Evolutionary conservation across 2,113 vertebrate species (phyloP), one percentile per base, ranked within the genome.

Genomic region (Lucifuga dentata): DNA sequence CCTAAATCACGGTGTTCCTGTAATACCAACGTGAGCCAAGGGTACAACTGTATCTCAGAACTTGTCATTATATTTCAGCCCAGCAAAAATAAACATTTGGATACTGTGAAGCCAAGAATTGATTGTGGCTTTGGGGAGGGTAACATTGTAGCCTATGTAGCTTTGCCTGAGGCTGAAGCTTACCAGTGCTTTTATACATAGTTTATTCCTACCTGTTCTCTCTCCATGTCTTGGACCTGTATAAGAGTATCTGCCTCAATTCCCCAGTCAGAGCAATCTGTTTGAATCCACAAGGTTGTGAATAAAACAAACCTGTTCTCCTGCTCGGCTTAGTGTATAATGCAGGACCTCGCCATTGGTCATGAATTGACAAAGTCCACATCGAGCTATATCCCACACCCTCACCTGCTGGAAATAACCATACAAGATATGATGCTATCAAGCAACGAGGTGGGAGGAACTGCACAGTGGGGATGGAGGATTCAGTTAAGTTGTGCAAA

Each of bases 291-390:
- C 76, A 81, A 88, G 91, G 81, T 90, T 90, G 89, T 92, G 88
- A 93, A 92, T 90, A 91, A 92, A 92, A 91, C 91, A 93, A 88
- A 82, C 82, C 81, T 76, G 83, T 86, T 90, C 90, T 91, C 78
- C 84, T 84, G 86, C 86, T 84, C 86, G 79, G 87, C 86, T 88
- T 90, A 85, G 81, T 90, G 86, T 90, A 91, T 92, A 91, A 93
- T 91, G 86, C 88, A 90, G 86, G 82, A 84, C 84, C 88, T 90
- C 84, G 89, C 89, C 86, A 92, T 89, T 90, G 90, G 90, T 91
- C 88, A 91, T 92, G 88, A 90, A 91, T 93, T 91, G 90, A 90
- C 85, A 89, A 88, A 80, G 86, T 86, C 88, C 85, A 86, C 85
- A 67, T 61, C 80, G 87, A 87, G 80, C 80, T 74, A 73, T 84